Evolutionary conservation across 2,797 vertebrate species (phyloP).

Genomic region (Moxostoma hubbsi): DNA sequence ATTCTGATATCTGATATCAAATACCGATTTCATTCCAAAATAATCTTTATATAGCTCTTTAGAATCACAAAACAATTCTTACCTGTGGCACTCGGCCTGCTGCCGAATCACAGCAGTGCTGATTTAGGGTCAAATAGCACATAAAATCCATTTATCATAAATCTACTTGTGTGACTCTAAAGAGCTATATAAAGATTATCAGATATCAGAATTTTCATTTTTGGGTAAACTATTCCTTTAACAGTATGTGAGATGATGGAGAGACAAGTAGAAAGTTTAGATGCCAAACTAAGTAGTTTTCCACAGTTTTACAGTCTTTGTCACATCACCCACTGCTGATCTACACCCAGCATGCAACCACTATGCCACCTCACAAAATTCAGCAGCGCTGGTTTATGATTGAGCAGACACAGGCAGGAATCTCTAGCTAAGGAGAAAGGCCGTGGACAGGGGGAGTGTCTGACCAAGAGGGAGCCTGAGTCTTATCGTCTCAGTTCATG

Average conservation of each 20-base stretch:
- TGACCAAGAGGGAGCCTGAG: conserved; percentile 32
- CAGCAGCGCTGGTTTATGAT: neutral
- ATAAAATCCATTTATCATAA: too few relatives aligned
- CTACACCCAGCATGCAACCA: conserved; percentile 56
- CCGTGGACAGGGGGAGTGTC: conserved; percentile 31
- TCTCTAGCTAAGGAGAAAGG: conserved; percentile 37
- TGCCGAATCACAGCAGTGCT: too few relatives aligned
- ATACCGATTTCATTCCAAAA: neutral
- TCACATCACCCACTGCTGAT: conserved; percentile 44
- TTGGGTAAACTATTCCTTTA: neutral
- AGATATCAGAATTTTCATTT: neutral
- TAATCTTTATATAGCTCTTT: too few relatives aligned
- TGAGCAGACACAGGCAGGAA: conserved; percentile 15
- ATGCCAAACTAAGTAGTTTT: conserved; percentile 30
- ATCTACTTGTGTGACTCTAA: too few relatives aligned
- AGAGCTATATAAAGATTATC: too few relatives aligned
- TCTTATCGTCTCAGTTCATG: conserved; percentile 59
- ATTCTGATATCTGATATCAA: too few relatives aligned
- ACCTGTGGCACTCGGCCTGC: too few relatives aligned
- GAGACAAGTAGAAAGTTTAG: conserved; percentile 48
- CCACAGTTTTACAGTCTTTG: conserved; percentile 52
- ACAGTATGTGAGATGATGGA: neutral
- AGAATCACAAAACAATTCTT: too few relatives aligned
- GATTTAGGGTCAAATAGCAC: too few relatives aligned
- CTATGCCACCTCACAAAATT: conserved; percentile 44